Conservation (phyloP, 1,140 invertebrate species). For the Pogonomyrmex barbatus region DNA sequence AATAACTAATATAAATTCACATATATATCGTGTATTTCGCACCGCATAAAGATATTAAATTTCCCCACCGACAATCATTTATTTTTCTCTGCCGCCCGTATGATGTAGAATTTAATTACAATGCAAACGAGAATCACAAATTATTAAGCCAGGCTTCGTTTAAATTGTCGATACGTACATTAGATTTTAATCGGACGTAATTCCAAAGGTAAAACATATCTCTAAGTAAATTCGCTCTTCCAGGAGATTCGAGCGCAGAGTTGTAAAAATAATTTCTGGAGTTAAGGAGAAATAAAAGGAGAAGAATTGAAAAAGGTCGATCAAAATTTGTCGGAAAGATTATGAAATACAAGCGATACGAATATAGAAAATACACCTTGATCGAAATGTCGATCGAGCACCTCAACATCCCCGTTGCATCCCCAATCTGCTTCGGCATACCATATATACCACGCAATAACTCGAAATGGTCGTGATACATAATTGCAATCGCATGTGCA, state of each 20-base stretch:
- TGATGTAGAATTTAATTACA: background rate
- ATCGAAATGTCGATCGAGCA: too few species aligned
- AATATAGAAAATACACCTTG: too few species aligned
- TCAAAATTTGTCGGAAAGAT: too few species aligned
- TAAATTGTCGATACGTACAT: background rate
- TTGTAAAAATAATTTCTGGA: too few species aligned
- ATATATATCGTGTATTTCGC: background rate
- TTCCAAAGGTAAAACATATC: background rate
- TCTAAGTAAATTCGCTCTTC: background rate
- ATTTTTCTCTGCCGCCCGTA: background rate
- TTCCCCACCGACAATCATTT: background rate
- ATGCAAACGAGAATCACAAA: background rate
- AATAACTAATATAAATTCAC: too few species aligned
- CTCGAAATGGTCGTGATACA: background rate
- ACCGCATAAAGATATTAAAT: background rate
- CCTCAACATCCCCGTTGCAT: too few species aligned
- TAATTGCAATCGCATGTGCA: background rate
- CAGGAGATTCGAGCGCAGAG: background rate
- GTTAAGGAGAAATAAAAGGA: too few species aligned
- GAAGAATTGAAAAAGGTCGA: too few species aligned
- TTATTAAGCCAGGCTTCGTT: background rate
- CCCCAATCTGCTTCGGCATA: background rate
- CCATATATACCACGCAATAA: too few species aligned
- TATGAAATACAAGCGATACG: too few species aligned
- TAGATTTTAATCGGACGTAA: background rate